phyloP scores from a whole-genome alignment of 1,140 invertebrate genomes.

The Aporrectodea caliginosa region DNA sequence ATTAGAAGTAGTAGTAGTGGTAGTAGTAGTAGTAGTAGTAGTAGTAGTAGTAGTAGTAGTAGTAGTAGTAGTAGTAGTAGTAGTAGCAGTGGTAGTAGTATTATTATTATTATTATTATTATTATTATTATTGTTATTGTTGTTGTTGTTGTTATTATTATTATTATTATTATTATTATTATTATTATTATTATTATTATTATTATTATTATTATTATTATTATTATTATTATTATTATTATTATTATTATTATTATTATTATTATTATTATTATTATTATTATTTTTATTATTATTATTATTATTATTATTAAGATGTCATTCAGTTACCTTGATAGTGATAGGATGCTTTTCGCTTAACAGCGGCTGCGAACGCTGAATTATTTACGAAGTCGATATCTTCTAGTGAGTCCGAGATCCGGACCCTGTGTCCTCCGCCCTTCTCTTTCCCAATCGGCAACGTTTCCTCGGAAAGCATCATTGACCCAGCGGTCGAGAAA shows the following conservation, averaged over 20 bases:
- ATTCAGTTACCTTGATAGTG: neutral
- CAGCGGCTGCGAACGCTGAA: neutral
- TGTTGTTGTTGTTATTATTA: no score
- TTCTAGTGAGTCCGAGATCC: neutral
- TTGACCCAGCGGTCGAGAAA: no score
- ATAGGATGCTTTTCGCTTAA: neutral
- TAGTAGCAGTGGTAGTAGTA: no score
- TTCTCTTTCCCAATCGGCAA: neutral
- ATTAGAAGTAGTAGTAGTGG: no score
- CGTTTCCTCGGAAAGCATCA: neutral
- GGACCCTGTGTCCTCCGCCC: neutral
- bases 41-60: no score
- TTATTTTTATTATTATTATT: neutral
- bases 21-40: no score
- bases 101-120: no score
- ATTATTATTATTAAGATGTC: neutral
- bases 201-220: neutral
- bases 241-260: conserved; percentile 4
- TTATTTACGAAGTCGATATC: neutral
- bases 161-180: no score
- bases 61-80: no score
- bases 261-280: conserved; percentile 4
- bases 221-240: conserved; percentile 4
- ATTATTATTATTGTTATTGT: no score
- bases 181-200: no score